These are phyloP conservation scores for Thysanoteuthis rhombus DNA, from an alignment of 2,888 invertebrate genomes.

Conservation along the genomic window DNA sequence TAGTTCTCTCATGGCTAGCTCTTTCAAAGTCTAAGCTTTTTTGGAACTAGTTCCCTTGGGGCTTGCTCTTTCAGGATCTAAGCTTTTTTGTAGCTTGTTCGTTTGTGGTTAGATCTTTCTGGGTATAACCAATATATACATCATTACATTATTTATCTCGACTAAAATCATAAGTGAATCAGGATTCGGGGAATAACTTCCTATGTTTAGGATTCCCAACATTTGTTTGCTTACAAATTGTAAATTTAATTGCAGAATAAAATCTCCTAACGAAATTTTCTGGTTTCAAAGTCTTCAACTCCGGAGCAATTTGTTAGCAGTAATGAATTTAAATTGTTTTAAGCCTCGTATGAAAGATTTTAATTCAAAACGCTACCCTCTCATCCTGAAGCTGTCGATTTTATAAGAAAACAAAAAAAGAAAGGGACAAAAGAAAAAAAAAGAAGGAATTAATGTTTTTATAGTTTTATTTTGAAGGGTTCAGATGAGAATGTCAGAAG, in stretches of 20 bases:
- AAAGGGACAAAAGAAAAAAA: neutral
- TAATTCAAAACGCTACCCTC: neutral
- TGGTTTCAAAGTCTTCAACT: neutral
- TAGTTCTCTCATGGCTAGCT: too few species aligned
- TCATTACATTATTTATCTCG: neutral
- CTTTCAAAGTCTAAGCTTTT: too few species aligned
- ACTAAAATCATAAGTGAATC: constrained; percentile 12
- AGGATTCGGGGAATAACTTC: neutral
- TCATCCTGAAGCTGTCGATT: neutral
- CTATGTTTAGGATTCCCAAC: neutral
- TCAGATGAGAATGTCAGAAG: neutral
- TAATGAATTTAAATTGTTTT: neutral
- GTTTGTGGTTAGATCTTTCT: too few species aligned
- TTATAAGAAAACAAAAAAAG: neutral
- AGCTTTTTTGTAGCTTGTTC: too few species aligned
- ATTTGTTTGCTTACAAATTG: neutral
- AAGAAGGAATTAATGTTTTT: neutral
- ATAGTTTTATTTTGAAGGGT: neutral
- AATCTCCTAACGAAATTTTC: neutral
- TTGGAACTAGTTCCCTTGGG: too few species aligned
- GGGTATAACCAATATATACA: too few species aligned
- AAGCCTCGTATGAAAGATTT: neutral
- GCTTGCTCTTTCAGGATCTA: too few species aligned
- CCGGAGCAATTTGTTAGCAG: neutral
- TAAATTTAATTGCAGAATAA: neutral